Percentiles rank a stretch among this genome's conserved stretches.
These are phyloP conservation scores for Thinocorus orbignyianus DNA, from an alignment of 2,113 vertebrate species.

Conservation along the genomic window DNA sequence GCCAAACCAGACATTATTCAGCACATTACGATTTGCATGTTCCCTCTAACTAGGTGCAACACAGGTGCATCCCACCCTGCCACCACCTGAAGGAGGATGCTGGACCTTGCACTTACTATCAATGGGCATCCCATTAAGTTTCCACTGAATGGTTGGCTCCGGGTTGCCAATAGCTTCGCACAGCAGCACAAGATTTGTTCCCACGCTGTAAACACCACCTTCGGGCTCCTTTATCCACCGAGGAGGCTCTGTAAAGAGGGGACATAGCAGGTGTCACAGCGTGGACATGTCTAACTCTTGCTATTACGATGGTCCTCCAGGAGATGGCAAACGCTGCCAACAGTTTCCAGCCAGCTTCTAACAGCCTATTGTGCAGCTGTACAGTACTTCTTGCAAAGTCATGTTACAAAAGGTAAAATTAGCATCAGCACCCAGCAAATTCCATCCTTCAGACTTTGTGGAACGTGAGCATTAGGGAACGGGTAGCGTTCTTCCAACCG, in stretches of 20 bases:
- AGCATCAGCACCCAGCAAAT: neutral
- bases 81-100: neutral
- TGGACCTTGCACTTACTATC: constrained; percentile 72
- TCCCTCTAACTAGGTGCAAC: fast-evolving
- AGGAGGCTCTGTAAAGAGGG: constrained; percentile 82
- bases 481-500: neutral
- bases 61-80: neutral
- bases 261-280: neutral
- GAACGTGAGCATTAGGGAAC: neutral
- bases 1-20: neutral
- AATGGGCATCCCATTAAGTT: constrained; percentile 81
- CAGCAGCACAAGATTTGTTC: constrained; percentile 78
- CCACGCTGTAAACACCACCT: constrained; percentile 82
- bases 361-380: fast-evolving
- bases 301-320: neutral
- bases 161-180: constrained; percentile 88
- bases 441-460: neutral
- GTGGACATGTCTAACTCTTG: neutral
- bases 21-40: fast-evolving
- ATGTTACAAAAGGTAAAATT: neutral
- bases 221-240: constrained; percentile 84
- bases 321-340: constrained; percentile 65
- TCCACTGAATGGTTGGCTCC: constrained; percentile 83
- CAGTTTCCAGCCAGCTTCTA: neutral
- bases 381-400: fast-evolving